These are phyloP conservation scores for Pedetes capensis DNA, from an alignment of 2,113 vertebrate species.

Conservation along the genomic window DNA sequence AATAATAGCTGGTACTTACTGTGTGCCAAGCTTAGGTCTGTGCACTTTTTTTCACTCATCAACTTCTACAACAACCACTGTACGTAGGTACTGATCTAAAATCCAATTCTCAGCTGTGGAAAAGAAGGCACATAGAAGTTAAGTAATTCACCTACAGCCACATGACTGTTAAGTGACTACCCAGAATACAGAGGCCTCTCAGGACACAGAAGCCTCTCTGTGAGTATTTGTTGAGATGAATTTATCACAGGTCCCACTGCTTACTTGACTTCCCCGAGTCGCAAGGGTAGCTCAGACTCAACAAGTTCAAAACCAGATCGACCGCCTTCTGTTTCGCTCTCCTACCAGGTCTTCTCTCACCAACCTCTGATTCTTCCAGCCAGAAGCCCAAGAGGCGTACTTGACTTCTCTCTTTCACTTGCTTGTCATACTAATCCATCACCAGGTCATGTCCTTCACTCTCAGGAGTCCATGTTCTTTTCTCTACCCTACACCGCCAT, in stretches of 20 bases:
- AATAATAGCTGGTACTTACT: neutral
- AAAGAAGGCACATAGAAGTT: neutral
- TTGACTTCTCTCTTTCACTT: neutral
- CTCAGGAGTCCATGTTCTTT: too few species aligned
- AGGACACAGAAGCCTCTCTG: neutral
- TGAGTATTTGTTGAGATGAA: neutral
- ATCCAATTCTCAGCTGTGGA: neutral
- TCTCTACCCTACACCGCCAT: fast-evolving
- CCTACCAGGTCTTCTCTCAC: neutral
- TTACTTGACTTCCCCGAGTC: neutral
- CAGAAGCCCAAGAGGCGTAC: neutral
- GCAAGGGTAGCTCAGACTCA: neutral
- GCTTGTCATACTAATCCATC: neutral
- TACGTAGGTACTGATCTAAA: neutral
- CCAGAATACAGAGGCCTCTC: neutral
- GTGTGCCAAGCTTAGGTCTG: neutral
- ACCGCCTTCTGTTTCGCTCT: neutral
- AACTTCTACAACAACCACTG: neutral
- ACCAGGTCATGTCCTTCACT: neutral
- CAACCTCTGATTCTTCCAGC: neutral
- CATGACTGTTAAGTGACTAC: too few species aligned
- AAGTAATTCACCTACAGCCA: neutral
- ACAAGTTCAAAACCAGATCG: neutral
- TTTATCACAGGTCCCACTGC: too few species aligned
- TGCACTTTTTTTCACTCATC: neutral